Conservation (phyloP, 2,888 invertebrate species). For the Micropterix aruncella region DNA sequence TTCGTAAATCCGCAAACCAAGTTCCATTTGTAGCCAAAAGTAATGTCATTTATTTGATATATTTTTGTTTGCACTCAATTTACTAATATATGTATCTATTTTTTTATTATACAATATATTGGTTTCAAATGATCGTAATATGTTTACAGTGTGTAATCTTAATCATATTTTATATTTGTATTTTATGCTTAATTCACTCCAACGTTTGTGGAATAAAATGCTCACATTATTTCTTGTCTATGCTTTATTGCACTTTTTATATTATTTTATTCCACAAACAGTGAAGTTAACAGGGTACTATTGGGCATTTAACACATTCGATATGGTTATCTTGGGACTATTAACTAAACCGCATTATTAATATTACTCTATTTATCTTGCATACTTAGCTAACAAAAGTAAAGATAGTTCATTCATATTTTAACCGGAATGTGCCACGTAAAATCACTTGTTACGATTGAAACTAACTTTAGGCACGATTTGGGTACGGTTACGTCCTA, state of each 20-base stretch:
- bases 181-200: not conserved
- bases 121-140: no score
- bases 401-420: no score
- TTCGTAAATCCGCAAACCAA: not conserved
- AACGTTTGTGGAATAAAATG: not conserved
- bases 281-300: slow-evolving; percentile 26
- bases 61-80: not conserved
- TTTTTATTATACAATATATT: no score
- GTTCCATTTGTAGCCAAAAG: not conserved
- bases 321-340: not conserved
- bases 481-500: no score
- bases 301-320: slow-evolving; percentile 39
- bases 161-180: not conserved
- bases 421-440: no score
- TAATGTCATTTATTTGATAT: not conserved
- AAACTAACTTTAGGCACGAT: no score
- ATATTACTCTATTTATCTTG: not conserved
- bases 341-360: not conserved
- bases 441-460: no score
- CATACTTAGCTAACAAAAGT: not conserved
- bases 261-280: not conserved
- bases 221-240: no score
- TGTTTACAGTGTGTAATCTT: no score
- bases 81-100: no score
- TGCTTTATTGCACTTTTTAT: not conserved